phyloP scores from a whole-genome alignment of 1,140 invertebrate genomes.

The Linepithema humile region DNA sequence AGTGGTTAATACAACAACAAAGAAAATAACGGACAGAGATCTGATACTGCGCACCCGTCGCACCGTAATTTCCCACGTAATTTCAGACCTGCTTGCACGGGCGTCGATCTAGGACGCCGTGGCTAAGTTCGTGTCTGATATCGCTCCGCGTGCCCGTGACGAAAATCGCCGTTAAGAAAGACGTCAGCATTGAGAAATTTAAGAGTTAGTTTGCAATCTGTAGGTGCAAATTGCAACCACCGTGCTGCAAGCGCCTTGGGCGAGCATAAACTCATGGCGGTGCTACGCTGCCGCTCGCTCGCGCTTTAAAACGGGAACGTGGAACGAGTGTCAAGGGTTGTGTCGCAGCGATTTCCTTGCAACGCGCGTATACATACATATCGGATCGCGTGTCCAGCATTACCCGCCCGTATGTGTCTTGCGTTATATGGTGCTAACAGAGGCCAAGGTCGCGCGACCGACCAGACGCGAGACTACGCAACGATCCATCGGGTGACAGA shows the following conservation, averaged over 20 bases:
- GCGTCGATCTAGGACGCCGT: conserved; percentile 24
- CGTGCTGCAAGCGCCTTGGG: not conserved
- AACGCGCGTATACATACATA: conserved; percentile 50
- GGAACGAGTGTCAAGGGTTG: conserved; percentile 52
- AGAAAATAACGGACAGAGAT: conserved; percentile 25
- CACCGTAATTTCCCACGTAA: conserved; percentile 26
- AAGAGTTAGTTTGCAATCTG: conserved; percentile 39
- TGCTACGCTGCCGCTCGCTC: not conserved
- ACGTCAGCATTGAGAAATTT: conserved; percentile 48
- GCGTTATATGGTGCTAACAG: conserved; percentile 59
- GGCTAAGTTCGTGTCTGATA: conserved; percentile 48
- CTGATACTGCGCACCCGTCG: conserved; percentile 31
- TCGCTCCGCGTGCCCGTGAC: conserved; percentile 42
- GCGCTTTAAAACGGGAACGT: conserved; percentile 41
- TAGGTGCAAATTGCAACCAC: conserved; percentile 58
- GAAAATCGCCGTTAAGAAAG: conserved; percentile 15
- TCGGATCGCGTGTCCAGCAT: conserved; percentile 65
- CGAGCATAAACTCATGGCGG: conserved; percentile 43
- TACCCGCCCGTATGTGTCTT: conserved; percentile 60
- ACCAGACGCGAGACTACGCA: conserved; percentile 30
- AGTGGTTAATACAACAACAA: not conserved
- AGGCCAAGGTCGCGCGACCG: conserved; percentile 65
- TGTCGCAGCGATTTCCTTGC: conserved; percentile 69
- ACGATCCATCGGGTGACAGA: not conserved
- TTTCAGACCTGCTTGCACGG: conserved; percentile 13